Base-by-base conservation (phyloP, 1,140 invertebrate species). In the Aphis gossypii region DNA sequence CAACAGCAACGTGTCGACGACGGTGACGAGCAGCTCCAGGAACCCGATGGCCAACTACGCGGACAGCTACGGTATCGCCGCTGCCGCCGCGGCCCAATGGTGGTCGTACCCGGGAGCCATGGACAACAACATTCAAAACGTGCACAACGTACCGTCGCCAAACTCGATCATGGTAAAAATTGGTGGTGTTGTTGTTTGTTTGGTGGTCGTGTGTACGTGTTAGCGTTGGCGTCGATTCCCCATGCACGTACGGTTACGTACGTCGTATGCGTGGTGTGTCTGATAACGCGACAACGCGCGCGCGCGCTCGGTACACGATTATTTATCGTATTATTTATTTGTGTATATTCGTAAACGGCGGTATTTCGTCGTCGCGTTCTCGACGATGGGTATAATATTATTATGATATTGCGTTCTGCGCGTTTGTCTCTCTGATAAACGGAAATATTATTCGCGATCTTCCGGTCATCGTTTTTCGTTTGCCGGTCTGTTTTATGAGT, bases 81-180 rank as follows among this genome's bases (percentile, higher is more conserved):
- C 95, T 94, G 95, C 95, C 60, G 96, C 96, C 93, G 96, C 96
- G 94, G 96, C 96, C 35, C 96, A 97, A 95, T 97, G 97, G 97
- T 97, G 97, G 97, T 94, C 93, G 46, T 94, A 94, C 90, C 94
- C 94, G 21, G 88, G 93, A 5, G 82, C 94, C 0, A 93, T 92
- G 93, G 93, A 94, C 86, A 87, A 91, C 56, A 94, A 94, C n/a
- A 91, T 94, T 68, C 94, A 94, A 93, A 94, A 94, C 25, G 44
- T 89, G 41, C 94, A 94, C n/a, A 94, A 93, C 90, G 94, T 93
- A 8, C 92, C 92, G 48, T 93, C 92, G 82, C 92, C 92, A 3
- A 93, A 93, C 76, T 44, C 92, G 21, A 93, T 93, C 82, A 93
- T 93, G 92, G 92, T 93, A 93, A 41, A 41, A 41, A 93, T 92